phyloP scores from a whole-genome alignment of 2,113 vertebrate genomes.

The Oxyruncus cristatus region DNA sequence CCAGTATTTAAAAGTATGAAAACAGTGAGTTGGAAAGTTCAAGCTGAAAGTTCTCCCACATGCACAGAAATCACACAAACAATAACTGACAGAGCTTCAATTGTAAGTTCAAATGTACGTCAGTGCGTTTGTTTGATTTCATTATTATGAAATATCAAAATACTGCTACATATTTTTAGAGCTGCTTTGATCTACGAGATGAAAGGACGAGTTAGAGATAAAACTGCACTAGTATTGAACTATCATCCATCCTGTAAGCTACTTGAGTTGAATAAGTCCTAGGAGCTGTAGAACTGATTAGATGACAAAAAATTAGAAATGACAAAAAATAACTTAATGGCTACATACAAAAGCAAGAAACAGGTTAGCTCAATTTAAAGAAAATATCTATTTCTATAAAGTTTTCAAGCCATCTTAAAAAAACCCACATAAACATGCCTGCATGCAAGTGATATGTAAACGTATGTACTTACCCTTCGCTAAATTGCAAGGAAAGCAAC shows the following conservation, averaged over 20 bases:
- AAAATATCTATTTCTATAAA: neutral
- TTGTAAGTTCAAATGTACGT: neutral
- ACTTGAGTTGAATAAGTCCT: neutral
- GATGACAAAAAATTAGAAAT: neutral
- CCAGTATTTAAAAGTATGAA: neutral
- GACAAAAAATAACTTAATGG: neutral
- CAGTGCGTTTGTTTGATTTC: neutral
- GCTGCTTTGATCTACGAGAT: neutral
- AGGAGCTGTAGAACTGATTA: neutral
- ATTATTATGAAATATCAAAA: neutral
- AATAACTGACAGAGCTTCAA: neutral
- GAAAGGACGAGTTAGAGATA: neutral
- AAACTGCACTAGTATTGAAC: neutral
- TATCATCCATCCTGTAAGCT: neutral
- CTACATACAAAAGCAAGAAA: neutral
- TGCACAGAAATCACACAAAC: neutral
- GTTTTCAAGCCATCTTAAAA: neutral
- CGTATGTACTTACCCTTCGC: conserved; percentile 78
- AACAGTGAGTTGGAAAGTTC: neutral
- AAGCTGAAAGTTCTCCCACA: neutral
- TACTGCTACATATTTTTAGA: neutral
- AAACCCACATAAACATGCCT: neutral
- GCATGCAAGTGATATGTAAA: conserved; percentile 34
- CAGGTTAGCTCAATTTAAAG: neutral
- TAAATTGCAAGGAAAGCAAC: conserved; percentile 72